Evolutionary conservation across 2,888 invertebrate species (phyloP), one percentile per base, ranked within the genome.

Genomic region (Dermolepida albohirtum): DNA sequence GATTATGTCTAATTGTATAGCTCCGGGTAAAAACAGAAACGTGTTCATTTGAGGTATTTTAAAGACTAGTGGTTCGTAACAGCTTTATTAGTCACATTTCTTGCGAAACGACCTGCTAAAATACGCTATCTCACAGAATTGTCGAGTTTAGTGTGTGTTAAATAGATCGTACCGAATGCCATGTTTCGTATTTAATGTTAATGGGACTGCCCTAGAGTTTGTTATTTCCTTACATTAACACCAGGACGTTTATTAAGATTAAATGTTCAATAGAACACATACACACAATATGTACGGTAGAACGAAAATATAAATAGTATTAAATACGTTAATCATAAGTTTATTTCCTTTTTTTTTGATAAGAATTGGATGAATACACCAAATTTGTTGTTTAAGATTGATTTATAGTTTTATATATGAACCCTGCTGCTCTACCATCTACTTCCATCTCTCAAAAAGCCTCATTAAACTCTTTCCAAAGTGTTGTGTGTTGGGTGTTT

Each of bases 131-230:
- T 59, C 40, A 5, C 40, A 41, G 44, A 40, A 49, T 29, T 47
- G 47, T 39, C 22, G 50, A 41, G 39, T 69, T 69, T 62, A 71
- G 55, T 67, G 66, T 67, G 43, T 63, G 66, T 67, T 70, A 55
- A 71, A 69, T 71, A 69, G 55, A 59, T 71, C 68, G 68, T 70
- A 64, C 70, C 10, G 66, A 64, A 70, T 64, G 59, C 62, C 64
- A 49, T 65, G 49, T 71, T 69, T 64, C 64, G 57, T 54, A 16
- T 64, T 69, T 64, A 69, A 71, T 54, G 69, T 67, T 69, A 69
- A 71, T 71, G 43, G n/a, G 62, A 43, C 39, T 62, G 44, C 51
- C 51, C 8, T 43, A 44, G 50, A 51, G 50, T 64, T 49, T 67
- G 51, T 69, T 71, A 69, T 50, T 67, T 59, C 66, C 57, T 65